Evolutionary conservation across 2,797 vertebrate species (phyloP), one percentile per base, ranked within the genome.

Genomic region (Danio kyathit): DNA sequence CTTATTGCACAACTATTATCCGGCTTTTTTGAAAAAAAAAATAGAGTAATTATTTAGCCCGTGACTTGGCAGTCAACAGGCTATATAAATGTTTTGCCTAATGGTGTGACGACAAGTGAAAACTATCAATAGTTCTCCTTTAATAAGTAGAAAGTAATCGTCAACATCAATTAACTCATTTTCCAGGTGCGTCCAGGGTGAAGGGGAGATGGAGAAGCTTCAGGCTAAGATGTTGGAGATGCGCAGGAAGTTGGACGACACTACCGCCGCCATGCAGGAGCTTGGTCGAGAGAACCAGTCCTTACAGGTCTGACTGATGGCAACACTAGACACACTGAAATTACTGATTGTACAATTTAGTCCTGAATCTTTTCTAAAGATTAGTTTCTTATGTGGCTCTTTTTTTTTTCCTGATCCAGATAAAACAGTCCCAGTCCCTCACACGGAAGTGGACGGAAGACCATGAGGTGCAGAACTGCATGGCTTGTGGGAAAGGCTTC

Each of bases 391-490:
- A 41, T 74, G 41, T 16, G 17, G 29, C 14, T 75, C 8, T 44
- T 41, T 65, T 69, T 69, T 70, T 40, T 12, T 41, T 83, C 56
- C 69, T 63, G 44, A 0, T 88, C 44, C 77, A 99, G 98, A 99
- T 99, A 87, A 99, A 99, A 81, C 96, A 98, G 83, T 97, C 96
- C 0, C 98, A 99, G 91, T 94, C 94, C 9, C 90, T 99, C 83
- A 99, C 95, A 80, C 96, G 98, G 85, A 99, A 99, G 85, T 99
- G 98, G 98, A 93, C 98, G 0, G 98, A 99, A 87, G 98, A 99
- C 88, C 93, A 98, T 0, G 97, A 99, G 59, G 98, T 99, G 59
- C 96, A 99, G 90, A 99, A 98, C 90, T 99, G 98, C 83, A 99
- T 98, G 98, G 87, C 95, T 77, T 99, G 98, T 89, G 98, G 97